phyloP scores from a whole-genome alignment of 2,888 invertebrate species.

The Eueremaeus valkanovi region DNA sequence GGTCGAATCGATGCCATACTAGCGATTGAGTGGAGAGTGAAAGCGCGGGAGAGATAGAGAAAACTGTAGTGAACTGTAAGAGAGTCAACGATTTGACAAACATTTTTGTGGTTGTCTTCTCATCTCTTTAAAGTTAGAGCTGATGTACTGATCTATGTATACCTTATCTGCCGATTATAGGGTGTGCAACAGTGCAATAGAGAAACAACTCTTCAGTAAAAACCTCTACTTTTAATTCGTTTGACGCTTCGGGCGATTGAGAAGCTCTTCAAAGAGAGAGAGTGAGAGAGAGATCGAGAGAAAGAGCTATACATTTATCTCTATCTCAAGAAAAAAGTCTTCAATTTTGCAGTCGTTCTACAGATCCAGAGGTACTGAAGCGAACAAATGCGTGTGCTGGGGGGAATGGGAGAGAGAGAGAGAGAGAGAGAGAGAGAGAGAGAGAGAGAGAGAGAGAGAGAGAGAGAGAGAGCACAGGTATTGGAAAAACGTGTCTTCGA shows the following conservation, averaged over 20 bases:
- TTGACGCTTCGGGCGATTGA: constrained; percentile 21
- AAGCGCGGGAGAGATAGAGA: background rate
- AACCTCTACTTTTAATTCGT: constrained; percentile 3
- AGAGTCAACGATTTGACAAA: background rate
- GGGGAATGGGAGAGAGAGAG: no score
- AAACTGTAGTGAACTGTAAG: background rate
- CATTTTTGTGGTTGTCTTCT: background rate
- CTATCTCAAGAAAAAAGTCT: background rate
- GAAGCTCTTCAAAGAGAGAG: background rate
- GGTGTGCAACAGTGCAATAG: background rate
- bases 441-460: no score
- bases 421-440: no score
- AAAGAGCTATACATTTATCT: background rate
- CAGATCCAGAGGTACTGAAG: background rate
- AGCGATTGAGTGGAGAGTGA: background rate
- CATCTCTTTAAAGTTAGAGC: background rate
- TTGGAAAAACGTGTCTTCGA: constrained; percentile 1
- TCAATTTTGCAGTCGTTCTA: background rate
- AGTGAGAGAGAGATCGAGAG: constrained; percentile 1
- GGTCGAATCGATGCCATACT: background rate
- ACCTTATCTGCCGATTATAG: background rate
- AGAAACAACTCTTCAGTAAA: background rate
- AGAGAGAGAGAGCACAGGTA: background rate
- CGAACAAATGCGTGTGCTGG: constrained; percentile 1
- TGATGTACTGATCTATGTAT: no score